These are phyloP conservation scores for Pachydiplax longipennis DNA, from an alignment of 2,888 invertebrate genomes.

Conservation along the genomic window DNA sequence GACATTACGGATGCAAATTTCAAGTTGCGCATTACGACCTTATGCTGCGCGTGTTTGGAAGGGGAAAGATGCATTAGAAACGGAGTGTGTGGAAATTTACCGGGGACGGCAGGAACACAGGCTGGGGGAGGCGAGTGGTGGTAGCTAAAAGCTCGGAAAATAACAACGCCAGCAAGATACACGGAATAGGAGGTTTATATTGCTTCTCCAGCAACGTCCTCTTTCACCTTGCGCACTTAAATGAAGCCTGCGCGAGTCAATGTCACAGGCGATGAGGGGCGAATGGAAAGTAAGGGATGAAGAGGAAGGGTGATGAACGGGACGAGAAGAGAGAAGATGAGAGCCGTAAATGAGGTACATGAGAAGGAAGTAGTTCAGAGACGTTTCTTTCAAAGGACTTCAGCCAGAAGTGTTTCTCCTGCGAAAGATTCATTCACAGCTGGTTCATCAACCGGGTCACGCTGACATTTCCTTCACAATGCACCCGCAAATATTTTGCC, in stretches of 20 bases:
- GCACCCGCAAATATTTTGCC: no score
- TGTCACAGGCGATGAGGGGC: not conserved
- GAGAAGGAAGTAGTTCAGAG: not conserved
- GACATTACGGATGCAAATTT: no score
- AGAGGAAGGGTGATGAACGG: not conserved
- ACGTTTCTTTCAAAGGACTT: no score
- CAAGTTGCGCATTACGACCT: no score
- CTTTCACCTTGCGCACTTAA: not conserved
- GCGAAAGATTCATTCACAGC: no score
- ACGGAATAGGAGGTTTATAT: not conserved
- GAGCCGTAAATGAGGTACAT: not conserved
- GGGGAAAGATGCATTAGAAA: not conserved
- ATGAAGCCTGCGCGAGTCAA: not conserved
- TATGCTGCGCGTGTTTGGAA: not conserved
- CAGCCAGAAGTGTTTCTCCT: no score
- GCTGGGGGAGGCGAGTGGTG: not conserved
- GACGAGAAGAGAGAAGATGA: not conserved
- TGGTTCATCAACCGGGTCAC: no score
- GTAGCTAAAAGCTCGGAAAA: not conserved
- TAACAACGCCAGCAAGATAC: not conserved
- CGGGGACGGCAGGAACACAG: not conserved
- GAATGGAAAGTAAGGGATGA: not conserved
- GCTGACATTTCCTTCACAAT: no score
- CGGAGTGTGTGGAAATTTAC: not conserved
- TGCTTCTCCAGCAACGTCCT: not conserved